A percentile compares a stretch with the other conserved stretches of the same genome.
These are phyloP conservation scores for Saimiri boliviensis DNA, from an alignment of 2,113 vertebrate species.

Conservation along the genomic window DNA sequence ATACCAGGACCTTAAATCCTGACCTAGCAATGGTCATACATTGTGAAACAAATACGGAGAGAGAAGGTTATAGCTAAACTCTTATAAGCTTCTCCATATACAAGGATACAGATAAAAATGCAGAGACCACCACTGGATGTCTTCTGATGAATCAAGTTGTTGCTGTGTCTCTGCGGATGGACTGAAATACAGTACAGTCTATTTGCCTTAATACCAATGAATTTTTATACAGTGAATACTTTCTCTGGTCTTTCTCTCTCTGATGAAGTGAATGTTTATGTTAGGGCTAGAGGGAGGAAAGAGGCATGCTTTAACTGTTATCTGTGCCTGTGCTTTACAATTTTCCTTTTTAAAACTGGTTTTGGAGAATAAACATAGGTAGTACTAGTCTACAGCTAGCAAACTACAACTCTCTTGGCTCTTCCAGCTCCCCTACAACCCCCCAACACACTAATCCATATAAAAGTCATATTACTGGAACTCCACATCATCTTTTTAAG, in stretches of 20 bases:
- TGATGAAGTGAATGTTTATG: background rate
- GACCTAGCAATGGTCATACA: no score
- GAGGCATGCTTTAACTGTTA: background rate
- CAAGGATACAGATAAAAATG: background rate
- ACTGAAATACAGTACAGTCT: no score
- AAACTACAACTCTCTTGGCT: background rate
- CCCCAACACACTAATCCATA: fast-evolving
- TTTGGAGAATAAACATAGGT: fast-evolving
- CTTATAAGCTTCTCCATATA: background rate
- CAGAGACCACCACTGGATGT: background rate
- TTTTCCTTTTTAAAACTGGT: background rate
- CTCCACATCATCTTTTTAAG: background rate
- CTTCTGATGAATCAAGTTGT: background rate
- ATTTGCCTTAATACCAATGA: background rate
- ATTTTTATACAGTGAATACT: background rate
- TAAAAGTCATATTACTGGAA: fast-evolving
- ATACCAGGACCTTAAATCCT: background rate
- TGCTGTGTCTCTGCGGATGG: background rate
- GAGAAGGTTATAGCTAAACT: background rate
- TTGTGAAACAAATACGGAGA: background rate
- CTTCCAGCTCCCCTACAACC: no score
- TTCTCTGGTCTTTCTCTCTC: background rate
- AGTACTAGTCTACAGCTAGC: background rate
- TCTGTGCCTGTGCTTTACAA: background rate
- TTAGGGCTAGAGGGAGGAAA: background rate